Evolutionary conservation across 1,140 invertebrate genomes (phyloP), one percentile per base, ranked within the genome.

Genomic region (Philopotamus ludificatus): DNA sequence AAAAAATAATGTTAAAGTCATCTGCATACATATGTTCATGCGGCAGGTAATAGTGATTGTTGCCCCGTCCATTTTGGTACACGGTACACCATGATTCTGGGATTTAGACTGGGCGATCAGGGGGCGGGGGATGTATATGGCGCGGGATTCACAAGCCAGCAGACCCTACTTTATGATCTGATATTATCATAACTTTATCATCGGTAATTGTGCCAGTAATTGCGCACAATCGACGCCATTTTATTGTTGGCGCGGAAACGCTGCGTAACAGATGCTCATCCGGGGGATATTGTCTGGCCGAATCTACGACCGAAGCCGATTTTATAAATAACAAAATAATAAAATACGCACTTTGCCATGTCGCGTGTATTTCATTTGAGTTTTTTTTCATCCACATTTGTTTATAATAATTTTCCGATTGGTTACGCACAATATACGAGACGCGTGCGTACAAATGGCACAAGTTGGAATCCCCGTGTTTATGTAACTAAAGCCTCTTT

Each of bases 171-270:
- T 70, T 70, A 70, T 60, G 64, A 70, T 64, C 64, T 60, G 68
- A 70, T 66, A 70, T 70, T 70, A 66, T 70, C 68, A 70, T 70
- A 70, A 70, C 64, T 70, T 70, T 70, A 70, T 66, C 68, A 70
- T 67, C 49, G 68, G 68, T 70, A 70, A 66, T 70, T 70, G 68
- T 67, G 64, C 63, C 68, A 66, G 68, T 70, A 70, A 70, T 70
- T 70, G 64, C 57, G 65, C 62, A 57, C 58, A 69, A 63, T 69
- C 58, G 67, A 65, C 58, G 67, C 58, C 63, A 57, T 68, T 68
- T 68, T 65, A 65, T 60, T 63, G 28, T 34, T 12, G 66, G 44
- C 53, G 10, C 42, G 42, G 20, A 25, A 42, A n/a, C 53, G 10
- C 25, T 22, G 44, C 25, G 28, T 39, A 57, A 50, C 25, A 34